Base-by-base conservation (phyloP, 2,797 vertebrate genomes). In the Malurus leucopterus region DNA sequence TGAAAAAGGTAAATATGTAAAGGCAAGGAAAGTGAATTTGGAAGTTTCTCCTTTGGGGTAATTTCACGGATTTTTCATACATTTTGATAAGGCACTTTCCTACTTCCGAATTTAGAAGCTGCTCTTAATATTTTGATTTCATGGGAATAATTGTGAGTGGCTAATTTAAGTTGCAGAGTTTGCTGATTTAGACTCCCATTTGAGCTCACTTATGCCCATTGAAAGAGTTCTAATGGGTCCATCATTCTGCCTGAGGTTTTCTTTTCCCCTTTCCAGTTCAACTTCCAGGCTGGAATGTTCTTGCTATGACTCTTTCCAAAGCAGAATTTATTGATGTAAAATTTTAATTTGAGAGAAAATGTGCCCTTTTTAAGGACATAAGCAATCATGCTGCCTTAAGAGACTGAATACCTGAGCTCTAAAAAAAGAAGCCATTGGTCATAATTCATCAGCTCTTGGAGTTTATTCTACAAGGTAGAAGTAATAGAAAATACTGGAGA, bases 121-220 rank as follows among this genome's bases (percentile, higher is more conserved):
- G 15, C 68, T 91, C 7, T 88, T 89, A 88, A 49, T 93, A 65
- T 89, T 91, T 89, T 84, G 82, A 86, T 89, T 92, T 67, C 57
- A 86, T 49, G 50, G 64, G 67, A 86, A 85, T 75, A 76, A 79
- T 55, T 62, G 43, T 65, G 54, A 92, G 40, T 67, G 73, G 53
- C 43, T 93, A 68, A 80, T 85, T 93, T 62, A 73, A 81, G 49
- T 78, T 72, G 70, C 18, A 75, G 67, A 78, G 65, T n/a, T 70
- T 92, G 59, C 47, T 77, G 2, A 80, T 89, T 76, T 49, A 77
- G 44, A 20, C 44, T 74, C 29, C 43, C 54, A 77, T 59, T 71
- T 74, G 63, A 90, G 47, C 75, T 78, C 59, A 24, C 63, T 92
- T 62, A 38, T 41, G 47, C 81, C 83, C 81, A n/a, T 15, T 59